Evolutionary conservation across 2,113 vertebrate genomes (phyloP).

Genomic region (Mus spicilegus): DNA sequence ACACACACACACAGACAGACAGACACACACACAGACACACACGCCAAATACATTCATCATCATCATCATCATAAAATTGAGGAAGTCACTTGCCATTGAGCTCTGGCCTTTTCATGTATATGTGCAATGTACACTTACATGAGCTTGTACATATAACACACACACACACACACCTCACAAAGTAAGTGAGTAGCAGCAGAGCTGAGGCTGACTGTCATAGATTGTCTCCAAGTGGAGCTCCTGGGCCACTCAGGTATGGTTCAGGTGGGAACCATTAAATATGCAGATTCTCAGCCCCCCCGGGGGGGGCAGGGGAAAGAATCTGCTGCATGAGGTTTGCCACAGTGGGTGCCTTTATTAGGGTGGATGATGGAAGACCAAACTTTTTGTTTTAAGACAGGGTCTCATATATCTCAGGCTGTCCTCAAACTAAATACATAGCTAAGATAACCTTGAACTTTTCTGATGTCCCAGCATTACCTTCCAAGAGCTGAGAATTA

Average conservation of each 20-base stretch:
- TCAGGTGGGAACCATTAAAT: not conserved
- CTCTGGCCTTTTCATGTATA: not conserved
- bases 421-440: not conserved
- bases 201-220: not conserved
- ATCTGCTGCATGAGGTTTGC: not conserved
- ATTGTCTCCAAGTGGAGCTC: not conserved
- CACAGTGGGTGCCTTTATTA: not conserved
- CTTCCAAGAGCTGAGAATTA: too few species aligned
- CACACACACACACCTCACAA: not conserved
- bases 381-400: not conserved
- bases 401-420: not conserved
- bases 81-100: not conserved
- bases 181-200: not conserved
- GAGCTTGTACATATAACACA: not conserved
- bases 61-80: not conserved
- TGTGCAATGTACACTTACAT: not conserved
- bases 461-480: not conserved
- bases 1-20: not conserved
- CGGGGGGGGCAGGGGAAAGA: not conserved
- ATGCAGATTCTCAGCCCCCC: slow-evolving; percentile 1
- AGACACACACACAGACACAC: not conserved
- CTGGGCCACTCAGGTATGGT: not conserved
- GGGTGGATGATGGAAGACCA: not conserved
- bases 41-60: too few species aligned
- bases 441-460: not conserved